Evolutionary conservation across 2,797 vertebrate genomes (phyloP).

Genomic region (Brachyalestes nurse): DNA sequence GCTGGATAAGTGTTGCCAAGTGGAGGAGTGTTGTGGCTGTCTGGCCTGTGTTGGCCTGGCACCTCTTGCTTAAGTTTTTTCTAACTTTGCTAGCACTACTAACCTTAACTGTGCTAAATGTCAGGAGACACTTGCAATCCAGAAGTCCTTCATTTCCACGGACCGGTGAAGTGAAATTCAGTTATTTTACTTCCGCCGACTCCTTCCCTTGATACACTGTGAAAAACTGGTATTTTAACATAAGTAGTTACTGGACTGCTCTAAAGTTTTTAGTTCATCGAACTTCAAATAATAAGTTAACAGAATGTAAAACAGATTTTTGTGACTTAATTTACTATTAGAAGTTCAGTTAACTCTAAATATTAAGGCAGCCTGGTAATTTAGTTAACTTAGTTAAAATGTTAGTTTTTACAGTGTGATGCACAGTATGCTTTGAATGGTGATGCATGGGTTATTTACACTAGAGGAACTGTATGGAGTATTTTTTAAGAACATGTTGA

Average conservation of each 20-base stretch:
- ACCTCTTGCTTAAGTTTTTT: slow-evolving; percentile 8
- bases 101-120: slow-evolving; percentile 34
- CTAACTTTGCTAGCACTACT: slow-evolving; percentile 21
- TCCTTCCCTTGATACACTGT: slow-evolving; percentile 3
- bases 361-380: too few species aligned
- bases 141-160: slow-evolving; percentile 4
- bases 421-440: slow-evolving; percentile 25
- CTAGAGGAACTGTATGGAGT: slow-evolving; percentile 38
- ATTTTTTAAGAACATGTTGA: slow-evolving; percentile 35
- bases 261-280: too few species aligned
- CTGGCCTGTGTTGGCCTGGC: neutral
- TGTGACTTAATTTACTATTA: too few species aligned
- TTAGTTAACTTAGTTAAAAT: too few species aligned
- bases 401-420: neutral
- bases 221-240: too few species aligned
- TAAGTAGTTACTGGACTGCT: too few species aligned
- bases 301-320: too few species aligned
- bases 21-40: slow-evolving; percentile 19
- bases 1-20: slow-evolving; percentile 13
- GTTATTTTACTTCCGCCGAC: slow-evolving; percentile 11
- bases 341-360: too few species aligned
- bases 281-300: too few species aligned
- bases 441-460: slow-evolving; percentile 47
- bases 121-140: neutral
- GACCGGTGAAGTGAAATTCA: slow-evolving; percentile 8